phyloP scores from a whole-genome alignment of 1,140 invertebrate genomes.

The Drosophila baimaii region DNA sequence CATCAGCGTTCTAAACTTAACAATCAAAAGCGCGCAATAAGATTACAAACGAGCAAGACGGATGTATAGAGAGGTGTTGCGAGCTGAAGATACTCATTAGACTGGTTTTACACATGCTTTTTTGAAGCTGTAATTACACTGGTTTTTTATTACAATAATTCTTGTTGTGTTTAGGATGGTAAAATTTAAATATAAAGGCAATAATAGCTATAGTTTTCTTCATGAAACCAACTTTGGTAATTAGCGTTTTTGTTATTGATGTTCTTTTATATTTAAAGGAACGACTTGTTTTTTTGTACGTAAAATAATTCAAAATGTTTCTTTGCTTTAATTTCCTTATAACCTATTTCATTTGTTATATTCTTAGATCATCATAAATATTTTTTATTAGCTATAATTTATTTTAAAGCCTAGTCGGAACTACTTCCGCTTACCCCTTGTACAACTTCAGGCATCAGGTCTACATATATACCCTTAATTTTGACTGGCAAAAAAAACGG shows the following conservation, averaged over 20 bases:
- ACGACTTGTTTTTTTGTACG: background rate
- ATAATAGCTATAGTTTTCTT: background rate
- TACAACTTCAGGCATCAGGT: background rate
- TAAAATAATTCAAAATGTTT: background rate
- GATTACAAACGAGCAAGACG: constrained; percentile 57
- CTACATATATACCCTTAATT: constrained; percentile 23
- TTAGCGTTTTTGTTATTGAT: too few species aligned
- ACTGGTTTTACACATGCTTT: background rate
- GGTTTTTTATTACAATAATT: background rate
- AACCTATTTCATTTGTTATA: background rate
- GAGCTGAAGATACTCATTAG: constrained; percentile 24
- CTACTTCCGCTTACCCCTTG: background rate
- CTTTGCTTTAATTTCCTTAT: too few species aligned
- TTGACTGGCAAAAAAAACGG: constrained; percentile 34
- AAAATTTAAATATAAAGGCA: background rate
- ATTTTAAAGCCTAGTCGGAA: background rate
- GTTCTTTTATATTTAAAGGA: background rate
- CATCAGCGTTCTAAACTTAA: constrained; percentile 81
- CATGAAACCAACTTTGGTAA: too few species aligned
- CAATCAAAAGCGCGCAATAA: constrained; percentile 59
- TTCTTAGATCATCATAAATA: background rate
- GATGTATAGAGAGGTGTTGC: background rate
- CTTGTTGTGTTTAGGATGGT: background rate
- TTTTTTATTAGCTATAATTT: constrained; percentile 1
- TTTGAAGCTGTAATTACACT: background rate